Percentiles rank a stretch among this genome's conserved stretches.
These are phyloP conservation scores for Acleris sparsana DNA, from an alignment of 2,888 invertebrate species.

Conservation along the genomic window DNA sequence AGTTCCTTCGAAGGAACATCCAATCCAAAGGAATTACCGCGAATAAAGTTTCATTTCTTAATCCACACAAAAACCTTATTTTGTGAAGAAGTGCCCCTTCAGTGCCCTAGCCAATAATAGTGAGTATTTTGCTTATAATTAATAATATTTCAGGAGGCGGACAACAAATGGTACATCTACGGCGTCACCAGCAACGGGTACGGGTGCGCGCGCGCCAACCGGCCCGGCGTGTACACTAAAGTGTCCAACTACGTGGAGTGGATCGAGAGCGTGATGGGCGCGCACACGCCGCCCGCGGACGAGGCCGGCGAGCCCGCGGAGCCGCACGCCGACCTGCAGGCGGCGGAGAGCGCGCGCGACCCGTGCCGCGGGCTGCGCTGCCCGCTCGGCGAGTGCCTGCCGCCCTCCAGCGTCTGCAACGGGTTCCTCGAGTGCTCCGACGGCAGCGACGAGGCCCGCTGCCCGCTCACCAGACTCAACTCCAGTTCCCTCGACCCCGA, in stretches of 20 bases:
- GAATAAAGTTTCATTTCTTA: too few species aligned
- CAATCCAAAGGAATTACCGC: too few species aligned
- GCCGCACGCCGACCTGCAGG: conserved; percentile 68
- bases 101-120: background rate
- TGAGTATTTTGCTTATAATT: background rate
- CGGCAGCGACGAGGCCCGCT: conserved; percentile 88
- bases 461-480: conserved; percentile 60
- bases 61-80: too few species aligned
- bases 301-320: too few species aligned
- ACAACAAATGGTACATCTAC: conserved; percentile 77
- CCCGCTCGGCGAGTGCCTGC: conserved; percentile 89
- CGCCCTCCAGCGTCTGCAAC: conserved; percentile 88
- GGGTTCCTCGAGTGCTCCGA: conserved; percentile 91
- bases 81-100: background rate
- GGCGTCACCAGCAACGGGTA: conserved; percentile 92
- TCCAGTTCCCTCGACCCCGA: conserved; percentile 63
- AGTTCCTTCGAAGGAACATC: too few species aligned
- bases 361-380: conserved; percentile 88
- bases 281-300: conserved; percentile 55
- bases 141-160: conserved; percentile 66
- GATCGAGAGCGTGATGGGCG: conserved; percentile 84
- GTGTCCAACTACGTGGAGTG: conserved; percentile 89
- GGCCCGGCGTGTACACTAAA: conserved; percentile 92
- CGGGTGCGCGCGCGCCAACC: conserved; percentile 90
- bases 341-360: conserved; percentile 70